Evolutionary conservation across 2,888 invertebrate species (phyloP), one percentile per base, ranked within the genome.

Genomic region (Clivina fossor): DNA sequence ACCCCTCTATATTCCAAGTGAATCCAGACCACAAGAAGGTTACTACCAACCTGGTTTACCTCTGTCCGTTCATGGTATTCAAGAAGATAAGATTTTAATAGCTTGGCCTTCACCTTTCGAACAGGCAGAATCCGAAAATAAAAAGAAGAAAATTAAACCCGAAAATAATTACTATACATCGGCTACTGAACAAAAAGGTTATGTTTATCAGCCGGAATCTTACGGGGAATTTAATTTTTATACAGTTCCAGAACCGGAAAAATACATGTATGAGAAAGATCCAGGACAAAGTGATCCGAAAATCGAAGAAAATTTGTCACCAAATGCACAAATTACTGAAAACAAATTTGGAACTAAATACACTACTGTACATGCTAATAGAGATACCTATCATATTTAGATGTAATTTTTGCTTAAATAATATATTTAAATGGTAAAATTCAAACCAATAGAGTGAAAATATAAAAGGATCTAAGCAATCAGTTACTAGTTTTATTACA

Each of bases 31-130:
- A 16, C 53, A 44, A 16, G 26, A 11, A 3, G 44, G 37, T 11
- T 53, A 44, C 16, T 53, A 44, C 9, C 33, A 35, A 2, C 53
- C 53, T 9, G 53, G 53, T 13, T 44, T 53, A 44, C 53, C 53
- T 9, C 18, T 44, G 16, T 8, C 43, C 3, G 53, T 53, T 2
- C 53, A 69, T 49, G 67, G 70, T 26, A 58, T 70, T 19, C 63
- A 65, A 26, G 68, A 66, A 51, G 63, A 66, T 16, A 66, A 69
- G 54, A 69, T 70, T 53, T 63, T 57, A 20, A 57, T 58, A 5
- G 61, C 68, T 1, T 62, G 69, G 37, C 64, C 68, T 1, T 64
- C 71, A n/a, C 72, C 72, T 2, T 69, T 66, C 44, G 72, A 70
- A 44, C 68, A 69, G 51, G 67, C 69, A 41, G 66, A 67, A 8